Conservation (phyloP, 1,140 invertebrate genomes). For the Lutraria rhynchaena region DNA sequence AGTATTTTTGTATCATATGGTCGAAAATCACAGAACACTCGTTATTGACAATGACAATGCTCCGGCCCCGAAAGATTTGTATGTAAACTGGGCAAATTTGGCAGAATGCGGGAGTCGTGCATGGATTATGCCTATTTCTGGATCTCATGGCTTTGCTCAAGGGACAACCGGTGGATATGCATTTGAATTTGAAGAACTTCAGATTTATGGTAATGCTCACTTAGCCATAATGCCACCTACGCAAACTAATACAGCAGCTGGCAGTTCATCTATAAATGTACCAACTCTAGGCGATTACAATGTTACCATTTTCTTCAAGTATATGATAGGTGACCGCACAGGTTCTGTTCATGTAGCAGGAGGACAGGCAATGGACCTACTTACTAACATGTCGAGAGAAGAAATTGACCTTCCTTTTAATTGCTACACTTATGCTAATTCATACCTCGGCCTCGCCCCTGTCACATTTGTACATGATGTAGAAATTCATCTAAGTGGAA, state of each 20-base stretch:
- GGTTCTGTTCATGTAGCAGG: conserved; percentile 71
- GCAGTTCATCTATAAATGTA: conserved; percentile 3
- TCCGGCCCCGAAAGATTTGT: conserved; percentile 62
- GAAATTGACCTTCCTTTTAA: conserved; percentile 76
- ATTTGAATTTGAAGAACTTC: conserved; percentile 74
- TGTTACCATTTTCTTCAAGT: conserved; percentile 74
- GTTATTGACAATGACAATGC: conserved; percentile 72
- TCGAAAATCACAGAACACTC: conserved; percentile 69
- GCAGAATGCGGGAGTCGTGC: conserved; percentile 67
- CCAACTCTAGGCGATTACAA: conserved; percentile 59
- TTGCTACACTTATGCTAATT: conserved; percentile 67
- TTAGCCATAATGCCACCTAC: conserved; percentile 67
- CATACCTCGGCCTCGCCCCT: conserved; percentile 71
- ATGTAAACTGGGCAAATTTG: conserved; percentile 69
- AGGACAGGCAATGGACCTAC: conserved; percentile 69
- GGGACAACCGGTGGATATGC: conserved; percentile 33
- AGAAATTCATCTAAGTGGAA: conserved; percentile 73
- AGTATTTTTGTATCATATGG: conserved; percentile 71
- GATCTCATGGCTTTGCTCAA: conserved; percentile 67
- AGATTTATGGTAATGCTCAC: conserved; percentile 76
- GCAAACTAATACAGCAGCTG: conserved; percentile 28
- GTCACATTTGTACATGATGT: conserved; percentile 75
- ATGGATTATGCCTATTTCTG: conserved; percentile 75
- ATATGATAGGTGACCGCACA: conserved; percentile 76
- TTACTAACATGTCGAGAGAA: conserved; percentile 57